phyloP scores from a whole-genome alignment of 1,140 invertebrate genomes.

The Alviniconcha marisindica region DNA sequence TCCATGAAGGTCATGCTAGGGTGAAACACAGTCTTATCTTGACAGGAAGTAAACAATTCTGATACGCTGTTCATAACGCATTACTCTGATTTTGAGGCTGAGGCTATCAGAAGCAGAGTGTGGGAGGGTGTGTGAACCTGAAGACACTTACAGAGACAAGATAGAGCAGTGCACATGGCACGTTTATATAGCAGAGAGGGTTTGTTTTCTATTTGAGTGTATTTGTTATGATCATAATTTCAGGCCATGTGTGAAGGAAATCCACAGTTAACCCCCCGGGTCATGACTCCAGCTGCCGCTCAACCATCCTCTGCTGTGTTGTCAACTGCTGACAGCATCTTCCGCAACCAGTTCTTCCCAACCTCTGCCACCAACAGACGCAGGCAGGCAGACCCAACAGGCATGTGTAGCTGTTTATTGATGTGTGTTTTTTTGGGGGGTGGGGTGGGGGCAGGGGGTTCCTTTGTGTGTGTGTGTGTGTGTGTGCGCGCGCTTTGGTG shows the following conservation, averaged over 20 bases:
- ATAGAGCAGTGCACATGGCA: neutral
- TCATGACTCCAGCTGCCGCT: slow-evolving; percentile 45
- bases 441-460: too few relatives aligned
- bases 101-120: neutral
- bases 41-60: too few relatives aligned
- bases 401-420: neutral
- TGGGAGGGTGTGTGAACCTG: neutral
- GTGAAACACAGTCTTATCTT: neutral
- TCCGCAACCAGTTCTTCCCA: slow-evolving; percentile 35
- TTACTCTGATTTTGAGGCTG: neutral
- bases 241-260: slow-evolving; percentile 63
- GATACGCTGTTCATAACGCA: too few relatives aligned
- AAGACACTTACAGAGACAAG: too few relatives aligned
- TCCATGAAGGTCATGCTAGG: neutral
- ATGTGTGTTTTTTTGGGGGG: too few relatives aligned
- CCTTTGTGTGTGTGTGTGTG: neutral
- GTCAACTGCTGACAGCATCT: slow-evolving; percentile 10
- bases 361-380: slow-evolving; percentile 39
- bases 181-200: neutral
- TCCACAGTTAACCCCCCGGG: slow-evolving; percentile 50
- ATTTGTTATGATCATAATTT: neutral
- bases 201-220: neutral
- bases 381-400: slow-evolving; percentile 24
- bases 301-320: slow-evolving; percentile 30
- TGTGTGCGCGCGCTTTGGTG: neutral